Evolutionary conservation across 1,140 invertebrate species (phyloP), one percentile per base, ranked within the genome.

Genomic region (Nylanderia fulva): DNA sequence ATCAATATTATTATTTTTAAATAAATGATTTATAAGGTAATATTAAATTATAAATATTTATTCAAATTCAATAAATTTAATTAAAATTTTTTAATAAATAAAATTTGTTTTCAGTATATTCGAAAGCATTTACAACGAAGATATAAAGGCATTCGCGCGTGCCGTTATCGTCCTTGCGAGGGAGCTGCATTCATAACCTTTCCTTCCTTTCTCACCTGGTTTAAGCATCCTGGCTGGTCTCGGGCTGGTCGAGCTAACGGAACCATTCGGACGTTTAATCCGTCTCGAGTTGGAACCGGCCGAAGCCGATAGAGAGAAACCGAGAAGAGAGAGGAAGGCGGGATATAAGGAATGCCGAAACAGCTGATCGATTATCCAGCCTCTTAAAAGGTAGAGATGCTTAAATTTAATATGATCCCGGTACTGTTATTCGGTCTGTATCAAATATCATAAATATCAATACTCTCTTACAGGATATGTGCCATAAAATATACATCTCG

Each of bases 171-270:
- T 80, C 60, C 64, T 64, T 85, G 63, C 58, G 24, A 85, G 61
- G 74, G 66, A 84, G 36, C n/a, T 79, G 75, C 68, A 68, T 82
- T 58, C n/a, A 42, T 54, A 21, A 52, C 18, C 66, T 61, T 42
- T 61, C 42, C 64, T 54, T 86, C 45, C 76, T 79, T 58, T 82
- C 83, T 89, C 72, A 52, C 72, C n/a, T 83, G 39, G 45, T 36
- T 18, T 45, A 48, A 56, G 58, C 60, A 75, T 83, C 80, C 71
- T 82, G 79, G 76, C 15, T 82, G 64, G 42, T 69, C 42, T 21
- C 64, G 21, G 69, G 21, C 72, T 86, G 85, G 87, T 86, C 71
- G 87, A 90, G 75, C 83, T 92, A 92, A 92, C 91, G 91, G 77
- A 91, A 92, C 90, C 75, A 64, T 82, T 66, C 61, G 60, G 60